These are phyloP conservation scores for Balearica regulorum DNA, from an alignment of 2,797 vertebrate genomes.

Conservation along the genomic window DNA sequence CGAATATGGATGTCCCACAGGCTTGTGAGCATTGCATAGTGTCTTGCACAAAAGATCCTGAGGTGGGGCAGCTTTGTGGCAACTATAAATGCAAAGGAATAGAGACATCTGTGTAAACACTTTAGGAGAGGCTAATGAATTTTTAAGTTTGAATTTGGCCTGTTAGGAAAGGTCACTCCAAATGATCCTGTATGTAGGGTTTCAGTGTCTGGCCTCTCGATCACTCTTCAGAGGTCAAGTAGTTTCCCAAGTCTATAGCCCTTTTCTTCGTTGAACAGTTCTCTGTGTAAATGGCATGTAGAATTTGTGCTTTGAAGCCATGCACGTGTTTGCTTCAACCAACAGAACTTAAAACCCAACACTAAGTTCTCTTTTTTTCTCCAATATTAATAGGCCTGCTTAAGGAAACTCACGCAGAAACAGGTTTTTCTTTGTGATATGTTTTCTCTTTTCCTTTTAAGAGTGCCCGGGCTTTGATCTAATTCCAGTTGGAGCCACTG, in stretches of 20 bases:
- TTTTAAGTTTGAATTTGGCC: neutral
- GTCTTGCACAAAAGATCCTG: neutral
- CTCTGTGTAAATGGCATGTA: neutral
- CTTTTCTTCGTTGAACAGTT: neutral
- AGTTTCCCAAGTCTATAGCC: neutral
- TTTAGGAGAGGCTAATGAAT: neutral
- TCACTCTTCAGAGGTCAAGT: neutral
- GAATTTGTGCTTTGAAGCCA: neutral
- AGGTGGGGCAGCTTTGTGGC: neutral
- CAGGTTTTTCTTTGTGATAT: neutral
- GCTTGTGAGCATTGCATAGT: neutral
- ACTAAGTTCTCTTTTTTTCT: neutral
- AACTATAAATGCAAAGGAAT: neutral
- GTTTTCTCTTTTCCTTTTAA: neutral
- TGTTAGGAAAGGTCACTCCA: neutral
- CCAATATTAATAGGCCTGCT: neutral
- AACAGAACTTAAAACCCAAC: neutral
- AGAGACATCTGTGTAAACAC: neutral
- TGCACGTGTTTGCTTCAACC: neutral
- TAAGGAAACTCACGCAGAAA: neutral
- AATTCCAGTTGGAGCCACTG: neutral
- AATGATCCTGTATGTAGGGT: neutral
- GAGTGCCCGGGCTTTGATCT: neutral
- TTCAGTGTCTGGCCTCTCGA: neutral
- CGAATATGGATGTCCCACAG: neutral